Evolutionary conservation across 1,140 invertebrate genomes (phyloP).

Genomic region (Anadara kagoshimensis): DNA sequence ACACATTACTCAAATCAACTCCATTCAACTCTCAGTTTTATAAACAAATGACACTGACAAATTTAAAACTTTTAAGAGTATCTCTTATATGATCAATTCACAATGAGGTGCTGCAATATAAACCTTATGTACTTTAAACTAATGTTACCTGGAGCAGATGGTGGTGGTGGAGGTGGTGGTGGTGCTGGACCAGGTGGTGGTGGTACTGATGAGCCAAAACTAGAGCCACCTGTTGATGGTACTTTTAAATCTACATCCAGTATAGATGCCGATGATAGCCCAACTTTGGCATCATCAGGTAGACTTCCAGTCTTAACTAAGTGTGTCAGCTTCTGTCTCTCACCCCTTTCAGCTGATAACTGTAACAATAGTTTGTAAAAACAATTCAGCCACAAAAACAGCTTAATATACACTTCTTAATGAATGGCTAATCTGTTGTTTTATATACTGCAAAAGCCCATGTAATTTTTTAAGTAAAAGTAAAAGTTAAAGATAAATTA

Average conservation of each 20-base stretch:
- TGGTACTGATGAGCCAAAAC: constrained; percentile 60
- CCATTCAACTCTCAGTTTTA: too few relatives aligned
- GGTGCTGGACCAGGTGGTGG: constrained; percentile 73
- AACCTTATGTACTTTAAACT: neutral
- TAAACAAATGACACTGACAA: too few relatives aligned
- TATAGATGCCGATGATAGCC: constrained; percentile 57
- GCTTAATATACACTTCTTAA: too few relatives aligned
- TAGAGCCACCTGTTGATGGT: constrained; percentile 66
- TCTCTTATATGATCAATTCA: too few relatives aligned
- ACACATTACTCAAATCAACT: too few relatives aligned
- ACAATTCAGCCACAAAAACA: neutral
- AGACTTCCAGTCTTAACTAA: constrained; percentile 88
- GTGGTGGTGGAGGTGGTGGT: constrained; percentile 73
- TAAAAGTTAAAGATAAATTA: too few relatives aligned
- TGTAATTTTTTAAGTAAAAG: too few relatives aligned
- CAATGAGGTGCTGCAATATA: too few relatives aligned
- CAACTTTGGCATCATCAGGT: constrained; percentile 92
- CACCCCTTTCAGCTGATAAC: constrained; percentile 87
- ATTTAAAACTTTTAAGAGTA: too few relatives aligned
- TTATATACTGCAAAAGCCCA: too few relatives aligned
- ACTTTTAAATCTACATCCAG: constrained; percentile 67
- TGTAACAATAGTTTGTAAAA: constrained; percentile 68
- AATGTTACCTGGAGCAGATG: constrained; percentile 56
- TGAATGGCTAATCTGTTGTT: too few relatives aligned
- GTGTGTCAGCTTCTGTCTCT: constrained; percentile 87